These are phyloP conservation scores for Erpornis zantholeuca DNA, from an alignment of 2,113 vertebrate genomes.

Conservation along the genomic window DNA sequence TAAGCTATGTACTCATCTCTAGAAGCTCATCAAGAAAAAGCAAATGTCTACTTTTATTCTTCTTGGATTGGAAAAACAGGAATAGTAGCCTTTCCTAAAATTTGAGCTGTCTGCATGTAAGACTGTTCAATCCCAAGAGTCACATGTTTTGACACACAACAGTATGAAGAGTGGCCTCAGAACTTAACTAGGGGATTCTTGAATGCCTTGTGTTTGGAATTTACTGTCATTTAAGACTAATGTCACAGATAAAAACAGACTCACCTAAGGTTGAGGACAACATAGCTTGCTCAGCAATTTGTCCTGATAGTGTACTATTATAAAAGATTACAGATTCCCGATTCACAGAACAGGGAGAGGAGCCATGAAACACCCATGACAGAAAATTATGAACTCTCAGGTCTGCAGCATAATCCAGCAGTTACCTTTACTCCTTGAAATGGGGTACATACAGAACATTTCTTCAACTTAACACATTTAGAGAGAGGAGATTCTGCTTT, in stretches of 20 bases:
- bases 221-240: background rate
- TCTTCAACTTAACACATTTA: background rate
- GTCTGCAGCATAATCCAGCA: background rate
- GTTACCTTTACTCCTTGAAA: background rate
- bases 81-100: background rate
- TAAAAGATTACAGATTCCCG: background rate
- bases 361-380: background rate
- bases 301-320: background rate
- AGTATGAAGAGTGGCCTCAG: background rate
- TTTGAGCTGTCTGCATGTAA: background rate
- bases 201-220: background rate
- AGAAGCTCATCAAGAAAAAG: background rate
- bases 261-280: background rate
- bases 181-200: background rate
- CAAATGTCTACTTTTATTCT: background rate
- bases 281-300: background rate
- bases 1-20: background rate
- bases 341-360: background rate
- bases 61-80: background rate
- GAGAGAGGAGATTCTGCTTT: background rate
- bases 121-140: background rate
- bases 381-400: background rate
- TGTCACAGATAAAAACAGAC: background rate
- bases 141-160: background rate
- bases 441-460: background rate